These are phyloP conservation scores for Melinopterus prodromus DNA, from an alignment of 2,888 invertebrate genomes.

Conservation along the genomic window DNA sequence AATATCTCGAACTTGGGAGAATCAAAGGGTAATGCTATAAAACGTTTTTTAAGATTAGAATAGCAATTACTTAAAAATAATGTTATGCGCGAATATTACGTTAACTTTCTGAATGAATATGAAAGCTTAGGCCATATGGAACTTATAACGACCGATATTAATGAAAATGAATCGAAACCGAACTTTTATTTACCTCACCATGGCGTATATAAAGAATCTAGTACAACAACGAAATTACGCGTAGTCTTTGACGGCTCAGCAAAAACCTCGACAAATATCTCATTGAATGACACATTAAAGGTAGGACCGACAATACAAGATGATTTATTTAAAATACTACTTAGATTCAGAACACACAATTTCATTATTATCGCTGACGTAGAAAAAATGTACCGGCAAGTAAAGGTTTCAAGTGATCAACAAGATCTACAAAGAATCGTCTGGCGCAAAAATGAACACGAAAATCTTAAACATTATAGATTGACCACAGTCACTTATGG, in stretches of 20 bases:
- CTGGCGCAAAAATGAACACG: conserved; percentile 47
- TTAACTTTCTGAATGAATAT: conserved; percentile 34
- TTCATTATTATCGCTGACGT: conserved; percentile 53
- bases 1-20: conserved; percentile 20
- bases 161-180: neutral
- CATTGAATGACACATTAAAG: conserved; percentile 28
- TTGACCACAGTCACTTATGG: conserved; percentile 46
- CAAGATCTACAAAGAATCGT: conserved; percentile 52
- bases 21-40: neutral
- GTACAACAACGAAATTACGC: conserved; percentile 24
- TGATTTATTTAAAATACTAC: conserved; percentile 25
- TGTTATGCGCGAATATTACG: conserved; percentile 26
- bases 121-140: conserved; percentile 34
- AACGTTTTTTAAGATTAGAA: conserved; percentile 19
- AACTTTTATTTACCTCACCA: conserved; percentile 30
- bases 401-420: conserved; percentile 46
- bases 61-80: conserved; percentile 28
- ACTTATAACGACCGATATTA: neutral
- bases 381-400: conserved; percentile 54
- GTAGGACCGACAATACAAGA: conserved; percentile 26
- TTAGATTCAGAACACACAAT: conserved; percentile 32
- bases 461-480: conserved; percentile 38
- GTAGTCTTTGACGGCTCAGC: conserved; percentile 29
- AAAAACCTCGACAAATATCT: conserved; percentile 24
- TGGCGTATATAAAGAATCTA: conserved; percentile 23